Evolutionary conservation across 2,888 invertebrate genomes (phyloP).

Genomic region (Miltochrista miniata): DNA sequence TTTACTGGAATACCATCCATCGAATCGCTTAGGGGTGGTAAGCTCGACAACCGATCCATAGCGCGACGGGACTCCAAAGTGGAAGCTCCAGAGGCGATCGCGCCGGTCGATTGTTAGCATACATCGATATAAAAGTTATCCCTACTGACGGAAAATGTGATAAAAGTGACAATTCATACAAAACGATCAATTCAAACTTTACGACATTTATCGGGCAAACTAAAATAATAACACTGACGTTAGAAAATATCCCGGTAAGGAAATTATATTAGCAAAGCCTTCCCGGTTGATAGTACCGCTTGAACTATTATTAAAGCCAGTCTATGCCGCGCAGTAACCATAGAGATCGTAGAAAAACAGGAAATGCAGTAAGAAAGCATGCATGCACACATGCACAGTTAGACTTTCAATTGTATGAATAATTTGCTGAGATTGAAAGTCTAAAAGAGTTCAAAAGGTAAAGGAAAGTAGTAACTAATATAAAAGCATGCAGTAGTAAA

Average conservation of each 20-base stretch:
- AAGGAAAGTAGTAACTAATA: slow-evolving; percentile 56
- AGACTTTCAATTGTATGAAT: slow-evolving; percentile 51
- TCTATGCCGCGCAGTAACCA: slow-evolving; percentile 84
- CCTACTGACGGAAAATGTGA: slow-evolving; percentile 58
- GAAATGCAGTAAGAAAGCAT: slow-evolving; percentile 74
- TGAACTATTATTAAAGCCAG: slow-evolving; percentile 77
- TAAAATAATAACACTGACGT: slow-evolving; percentile 42
- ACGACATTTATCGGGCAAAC: slow-evolving; percentile 75
- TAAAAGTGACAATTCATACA: slow-evolving; percentile 63
- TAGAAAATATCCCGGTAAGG: slow-evolving; percentile 50
- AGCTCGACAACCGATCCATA: slow-evolving; percentile 67
- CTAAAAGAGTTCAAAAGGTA: slow-evolving; percentile 56
- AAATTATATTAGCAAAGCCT: slow-evolving; percentile 66
- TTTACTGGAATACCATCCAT: slow-evolving; percentile 83
- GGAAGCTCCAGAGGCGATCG: slow-evolving; percentile 64
- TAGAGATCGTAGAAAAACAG: slow-evolving; percentile 82
- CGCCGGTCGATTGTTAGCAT: slow-evolving; percentile 62
- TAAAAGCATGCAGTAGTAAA: slow-evolving; percentile 77
- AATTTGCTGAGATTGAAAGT: slow-evolving; percentile 49
- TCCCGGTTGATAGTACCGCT: slow-evolving; percentile 66
- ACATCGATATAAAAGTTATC: slow-evolving; percentile 58
- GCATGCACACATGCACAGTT: slow-evolving; percentile 75
- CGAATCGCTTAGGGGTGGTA: slow-evolving; percentile 77
- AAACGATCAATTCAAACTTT: slow-evolving; percentile 69
- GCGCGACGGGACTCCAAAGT: slow-evolving; percentile 69